These are phyloP conservation scores for Pipistrellus nathusii DNA, from an alignment of 2,797 vertebrate genomes.

Conservation along the genomic window DNA sequence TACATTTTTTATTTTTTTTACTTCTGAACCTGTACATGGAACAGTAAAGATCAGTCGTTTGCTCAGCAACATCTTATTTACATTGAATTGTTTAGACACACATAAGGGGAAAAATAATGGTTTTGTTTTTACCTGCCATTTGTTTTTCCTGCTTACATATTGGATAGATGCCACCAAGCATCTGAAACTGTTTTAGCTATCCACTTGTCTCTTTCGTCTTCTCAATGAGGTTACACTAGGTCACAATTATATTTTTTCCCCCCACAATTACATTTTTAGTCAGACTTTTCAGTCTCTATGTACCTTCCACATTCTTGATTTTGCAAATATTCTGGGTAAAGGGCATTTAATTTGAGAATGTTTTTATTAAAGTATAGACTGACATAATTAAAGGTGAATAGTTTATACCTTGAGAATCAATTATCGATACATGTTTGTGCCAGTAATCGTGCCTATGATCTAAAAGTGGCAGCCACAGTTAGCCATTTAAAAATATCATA, in stretches of 20 bases:
- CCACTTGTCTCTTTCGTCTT: background rate
- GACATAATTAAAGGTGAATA: background rate
- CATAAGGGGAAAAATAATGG: background rate
- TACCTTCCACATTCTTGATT: background rate
- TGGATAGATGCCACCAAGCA: background rate
- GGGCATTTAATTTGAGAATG: background rate
- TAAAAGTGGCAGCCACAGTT: background rate
- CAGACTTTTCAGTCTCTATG: background rate
- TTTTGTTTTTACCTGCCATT: constrained; percentile 61
- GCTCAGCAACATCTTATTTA: constrained; percentile 74
- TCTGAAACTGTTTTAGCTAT: background rate
- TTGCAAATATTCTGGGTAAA: constrained; percentile 37
- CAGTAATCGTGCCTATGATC: background rate
- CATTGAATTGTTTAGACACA: constrained; percentile 62
- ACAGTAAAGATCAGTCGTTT: constrained; percentile 62
- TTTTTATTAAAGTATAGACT: background rate
- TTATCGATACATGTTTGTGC: background rate
- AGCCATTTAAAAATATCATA: background rate
- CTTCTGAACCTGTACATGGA: constrained; percentile 65
- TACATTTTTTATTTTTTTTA: constrained; percentile 43
- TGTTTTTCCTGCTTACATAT: background rate
- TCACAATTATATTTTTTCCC: background rate
- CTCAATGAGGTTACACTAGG: background rate
- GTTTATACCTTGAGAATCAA: constrained; percentile 6
- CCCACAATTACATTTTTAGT: background rate